Evolutionary conservation across 2,113 vertebrate species (phyloP).

Genomic region (Theristicus caerulescens): DNA sequence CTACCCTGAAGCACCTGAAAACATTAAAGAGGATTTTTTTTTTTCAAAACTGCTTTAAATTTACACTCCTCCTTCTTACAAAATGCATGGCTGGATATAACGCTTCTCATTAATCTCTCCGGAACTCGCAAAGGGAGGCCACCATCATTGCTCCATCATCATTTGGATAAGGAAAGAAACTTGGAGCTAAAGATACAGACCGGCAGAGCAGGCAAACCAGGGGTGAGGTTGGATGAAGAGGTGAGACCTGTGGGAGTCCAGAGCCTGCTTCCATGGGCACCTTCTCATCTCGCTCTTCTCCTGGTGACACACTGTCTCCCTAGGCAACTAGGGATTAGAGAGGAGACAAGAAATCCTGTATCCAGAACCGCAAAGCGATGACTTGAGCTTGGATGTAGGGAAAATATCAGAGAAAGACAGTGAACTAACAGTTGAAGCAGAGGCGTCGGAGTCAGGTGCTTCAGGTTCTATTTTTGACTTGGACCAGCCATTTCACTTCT

Average conservation of each 20-base stretch:
- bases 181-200: not conserved
- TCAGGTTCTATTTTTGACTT: slow-evolving; percentile 32
- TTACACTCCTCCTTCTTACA: not conserved
- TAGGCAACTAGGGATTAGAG: slow-evolving; percentile 22
- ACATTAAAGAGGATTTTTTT: not conserved
- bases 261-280: not conserved
- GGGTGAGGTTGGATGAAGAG: not conserved
- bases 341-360: not conserved
- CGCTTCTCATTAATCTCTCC: not conserved
- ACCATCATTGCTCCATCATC: not conserved
- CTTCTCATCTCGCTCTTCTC: not conserved
- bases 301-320: not conserved
- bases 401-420: not conserved
- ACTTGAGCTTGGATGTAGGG: not conserved
- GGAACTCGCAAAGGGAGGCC: not conserved
- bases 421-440: not conserved
- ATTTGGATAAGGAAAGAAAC: not conserved
- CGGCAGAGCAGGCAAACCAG: not conserved
- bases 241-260: not conserved
- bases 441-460: slow-evolving; percentile 16
- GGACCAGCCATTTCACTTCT: not conserved
- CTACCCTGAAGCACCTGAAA: not conserved
- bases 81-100: not conserved
- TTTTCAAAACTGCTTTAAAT: not conserved
- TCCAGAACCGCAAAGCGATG: not conserved